phyloP scores from a whole-genome alignment of 2,888 invertebrate species.

The Aspidapion aeneum region DNA sequence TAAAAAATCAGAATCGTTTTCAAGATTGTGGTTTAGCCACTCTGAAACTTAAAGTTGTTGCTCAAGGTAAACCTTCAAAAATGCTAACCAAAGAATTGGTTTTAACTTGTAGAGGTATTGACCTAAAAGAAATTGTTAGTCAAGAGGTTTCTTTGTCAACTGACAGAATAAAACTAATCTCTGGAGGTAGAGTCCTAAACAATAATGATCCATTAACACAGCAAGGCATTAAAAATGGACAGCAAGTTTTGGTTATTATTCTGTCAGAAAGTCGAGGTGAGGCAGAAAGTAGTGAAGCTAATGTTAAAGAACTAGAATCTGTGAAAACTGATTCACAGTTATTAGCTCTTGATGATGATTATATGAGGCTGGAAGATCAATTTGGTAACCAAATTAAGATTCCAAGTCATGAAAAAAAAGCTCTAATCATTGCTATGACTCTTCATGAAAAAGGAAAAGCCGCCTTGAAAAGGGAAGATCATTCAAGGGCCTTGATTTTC shows the following conservation, averaged over 20 bases:
- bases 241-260: constrained; percentile 63
- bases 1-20: constrained; percentile 65
- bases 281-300: constrained; percentile 41
- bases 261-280: constrained; percentile 41
- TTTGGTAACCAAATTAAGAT: constrained; percentile 69
- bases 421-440: constrained; percentile 72
- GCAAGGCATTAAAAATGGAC: constrained; percentile 67
- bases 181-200: constrained; percentile 61
- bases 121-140: constrained; percentile 55
- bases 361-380: constrained; percentile 71
- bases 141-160: constrained; percentile 46
- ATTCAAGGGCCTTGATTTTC: constrained; percentile 66
- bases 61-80: constrained; percentile 51
- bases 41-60: constrained; percentile 63
- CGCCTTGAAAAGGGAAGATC: constrained; percentile 62
- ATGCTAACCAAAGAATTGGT: constrained; percentile 55
- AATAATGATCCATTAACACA: constrained; percentile 50
- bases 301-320: constrained; percentile 41
- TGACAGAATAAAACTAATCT: constrained; percentile 63
- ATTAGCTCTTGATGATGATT: constrained; percentile 53
- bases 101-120: constrained; percentile 53
- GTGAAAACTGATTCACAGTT: constrained; percentile 46
- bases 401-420: constrained; percentile 64
- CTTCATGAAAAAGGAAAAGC: constrained; percentile 75
- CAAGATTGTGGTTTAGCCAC: constrained; percentile 70